Base-by-base conservation (phyloP, 2,113 vertebrate species). In the Barbus barbus region DNA sequence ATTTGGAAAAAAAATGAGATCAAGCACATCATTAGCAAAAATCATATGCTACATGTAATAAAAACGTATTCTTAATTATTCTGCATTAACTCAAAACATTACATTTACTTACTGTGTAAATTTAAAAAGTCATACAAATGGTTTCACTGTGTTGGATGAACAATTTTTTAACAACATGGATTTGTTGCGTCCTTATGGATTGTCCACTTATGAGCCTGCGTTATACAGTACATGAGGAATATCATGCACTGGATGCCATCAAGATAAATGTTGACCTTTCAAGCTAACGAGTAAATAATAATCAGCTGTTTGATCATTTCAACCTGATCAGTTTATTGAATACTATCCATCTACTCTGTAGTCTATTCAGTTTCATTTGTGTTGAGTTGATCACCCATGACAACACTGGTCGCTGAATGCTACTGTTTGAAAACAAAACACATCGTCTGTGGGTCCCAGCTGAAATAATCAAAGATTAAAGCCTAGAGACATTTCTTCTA, bases 381-480 rank as follows among this genome's bases (percentile, higher is more conserved):
- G 74, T 60, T 22, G 33, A 24, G 33, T 78, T 78, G 53, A 20
- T 60, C 31, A 38, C 31, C 33, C 76, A 41, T 78, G 76, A 13
- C 53, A 78, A 60, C 76, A 24, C 53, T 26, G 76, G 38, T 38
- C 24, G 31, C 22, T 78, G 22, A 78, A 38, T 36, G 31, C 24
- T 60, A 24, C 53, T 41, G 33, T 38, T n/a, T 71, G 9, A 71
- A 60, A 78, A 61, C 33, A 78, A 78, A 60, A 56, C 53, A 38
- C n/a, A 41, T 78, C 61, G 53, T 78, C 11, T 44, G 9, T 44
- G 41, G 41, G 11, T 44, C n/a, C n/a, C n/a, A 41, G 33, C 28
- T 56, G 18, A 77, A 75, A 51, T 20, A 20, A 18, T 18, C 24
- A 51, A 48, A 77, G 74, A 78, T 78, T 78, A 78, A 78, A 78